A percentile compares a stretch with the other conserved stretches of the same genome.
Evolutionary conservation across 92 coral and sea anemone species (phyloP).

Genomic region (Pocillopora grandis): DNA sequence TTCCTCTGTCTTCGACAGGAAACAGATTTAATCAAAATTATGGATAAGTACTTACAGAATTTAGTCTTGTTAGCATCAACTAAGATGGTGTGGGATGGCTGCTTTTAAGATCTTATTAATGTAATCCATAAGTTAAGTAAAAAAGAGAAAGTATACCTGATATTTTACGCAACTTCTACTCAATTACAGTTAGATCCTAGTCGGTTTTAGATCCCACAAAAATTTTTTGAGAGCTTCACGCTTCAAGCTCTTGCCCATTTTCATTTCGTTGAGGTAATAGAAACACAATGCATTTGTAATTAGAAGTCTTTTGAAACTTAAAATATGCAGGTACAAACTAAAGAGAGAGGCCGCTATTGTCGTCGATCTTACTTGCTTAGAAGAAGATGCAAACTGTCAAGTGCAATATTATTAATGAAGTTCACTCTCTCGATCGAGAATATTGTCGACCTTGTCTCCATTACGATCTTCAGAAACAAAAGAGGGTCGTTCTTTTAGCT

Average conservation of each 20-base stretch:
- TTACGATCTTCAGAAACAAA: background rate
- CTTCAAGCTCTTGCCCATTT: slow-evolving; percentile 10
- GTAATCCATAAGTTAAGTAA: background rate
- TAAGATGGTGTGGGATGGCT: background rate
- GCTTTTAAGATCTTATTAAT: background rate
- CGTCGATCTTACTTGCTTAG: slow-evolving; percentile 8
- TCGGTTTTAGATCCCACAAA: background rate
- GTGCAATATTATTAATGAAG: background rate
- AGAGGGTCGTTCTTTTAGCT: background rate
- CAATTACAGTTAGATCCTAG: background rate
- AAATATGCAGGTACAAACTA: slow-evolving; percentile 32
- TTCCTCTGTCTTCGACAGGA: background rate
- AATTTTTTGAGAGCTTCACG: background rate
- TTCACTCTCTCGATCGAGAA: background rate
- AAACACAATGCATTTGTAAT: slow-evolving; percentile 30
- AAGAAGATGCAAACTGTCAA: background rate
- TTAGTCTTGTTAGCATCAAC: background rate
- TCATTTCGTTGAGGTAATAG: slow-evolving; percentile 11
- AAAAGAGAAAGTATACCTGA: background rate
- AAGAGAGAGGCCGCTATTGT: slow-evolving; percentile 25
- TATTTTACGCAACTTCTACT: background rate
- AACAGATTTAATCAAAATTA: background rate
- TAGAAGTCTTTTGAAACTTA: slow-evolving; percentile 14
- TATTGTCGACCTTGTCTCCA: background rate
- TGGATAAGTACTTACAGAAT: background rate